Percentiles rank a stretch among this genome's conserved stretches.
These are phyloP conservation scores for Temnothorax longispinosus DNA, from an alignment of 1,140 invertebrate genomes.

Conservation along the genomic window DNA sequence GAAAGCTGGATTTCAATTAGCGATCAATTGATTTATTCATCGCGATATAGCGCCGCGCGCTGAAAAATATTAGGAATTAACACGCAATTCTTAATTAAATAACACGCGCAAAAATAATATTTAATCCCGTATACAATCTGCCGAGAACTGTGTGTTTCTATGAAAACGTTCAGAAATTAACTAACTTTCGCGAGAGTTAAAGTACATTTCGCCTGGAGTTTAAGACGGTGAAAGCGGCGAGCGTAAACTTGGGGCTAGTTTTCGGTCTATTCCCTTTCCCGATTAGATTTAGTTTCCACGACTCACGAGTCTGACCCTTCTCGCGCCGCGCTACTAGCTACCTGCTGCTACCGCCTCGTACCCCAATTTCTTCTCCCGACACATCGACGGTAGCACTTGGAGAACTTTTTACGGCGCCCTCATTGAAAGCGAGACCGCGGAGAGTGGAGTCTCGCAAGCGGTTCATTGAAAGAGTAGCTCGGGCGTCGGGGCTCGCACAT, in stretches of 20 bases:
- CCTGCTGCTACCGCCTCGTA: slow-evolving; percentile 37
- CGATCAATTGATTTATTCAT: slow-evolving; percentile 29
- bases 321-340: slow-evolving; percentile 57
- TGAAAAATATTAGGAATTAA: slow-evolving; percentile 8
- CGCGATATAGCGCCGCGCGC: background rate
- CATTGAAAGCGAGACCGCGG: slow-evolving; percentile 77
- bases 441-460: slow-evolving; percentile 57
- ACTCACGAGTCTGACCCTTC: slow-evolving; percentile 5
- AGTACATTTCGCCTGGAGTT: slow-evolving; percentile 60
- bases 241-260: slow-evolving; percentile 67
- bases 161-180: slow-evolving; percentile 39
- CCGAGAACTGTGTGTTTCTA: background rate
- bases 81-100: slow-evolving; percentile 11
- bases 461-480: slow-evolving; percentile 75
- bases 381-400: slow-evolving; percentile 72
- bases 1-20: slow-evolving; percentile 56
- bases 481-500: slow-evolving; percentile 51
- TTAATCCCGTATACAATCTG: slow-evolving; percentile 20
- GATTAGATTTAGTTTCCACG: slow-evolving; percentile 49
- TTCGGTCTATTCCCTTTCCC: slow-evolving; percentile 54
- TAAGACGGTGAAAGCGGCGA: slow-evolving; percentile 53
- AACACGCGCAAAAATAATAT: background rate
- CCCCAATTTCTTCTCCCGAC: slow-evolving; percentile 52
- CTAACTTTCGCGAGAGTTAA: slow-evolving; percentile 57
- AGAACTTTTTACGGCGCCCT: slow-evolving; percentile 77